Evolutionary conservation across 2,797 vertebrate species (phyloP).

Genomic region (Epinephelus coioides): DNA sequence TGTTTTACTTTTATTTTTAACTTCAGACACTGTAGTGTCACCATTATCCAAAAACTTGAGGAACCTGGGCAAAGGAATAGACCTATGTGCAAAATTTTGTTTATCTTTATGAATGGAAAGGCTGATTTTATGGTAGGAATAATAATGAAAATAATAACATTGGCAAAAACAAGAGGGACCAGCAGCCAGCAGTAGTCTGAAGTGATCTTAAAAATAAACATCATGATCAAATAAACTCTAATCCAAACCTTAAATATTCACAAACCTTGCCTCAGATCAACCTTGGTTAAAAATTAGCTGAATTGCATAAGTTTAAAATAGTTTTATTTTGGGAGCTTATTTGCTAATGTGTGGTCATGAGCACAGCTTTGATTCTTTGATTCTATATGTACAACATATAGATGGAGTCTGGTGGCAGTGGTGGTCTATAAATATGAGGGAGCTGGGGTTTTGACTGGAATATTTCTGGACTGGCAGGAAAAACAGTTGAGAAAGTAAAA

Average conservation of each 20-base stretch:
- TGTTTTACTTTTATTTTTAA: no score
- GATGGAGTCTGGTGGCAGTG: neutral
- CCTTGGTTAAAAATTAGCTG: neutral
- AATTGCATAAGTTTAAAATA: neutral
- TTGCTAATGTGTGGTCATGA: slow-evolving; percentile 6
- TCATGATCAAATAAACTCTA: neutral
- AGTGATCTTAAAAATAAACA: neutral
- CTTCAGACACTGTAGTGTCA: no score
- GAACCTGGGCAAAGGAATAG: no score
- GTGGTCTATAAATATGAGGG: neutral
- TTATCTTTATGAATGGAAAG: no score
- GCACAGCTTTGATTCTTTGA: neutral
- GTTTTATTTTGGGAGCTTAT: slow-evolving; percentile 7
- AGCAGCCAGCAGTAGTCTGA: neutral
- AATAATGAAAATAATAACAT: no score
- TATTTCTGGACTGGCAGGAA: neutral
- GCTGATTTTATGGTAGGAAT: no score
- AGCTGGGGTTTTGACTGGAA: neutral
- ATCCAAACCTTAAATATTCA: neutral
- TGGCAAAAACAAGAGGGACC: no score
- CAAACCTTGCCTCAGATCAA: neutral
- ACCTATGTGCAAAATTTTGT: no score
- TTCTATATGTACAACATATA: neutral
- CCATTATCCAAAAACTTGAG: no score
- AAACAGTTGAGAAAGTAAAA: neutral